Evolutionary conservation across 1,140 invertebrate species (phyloP), one percentile per base, ranked within the genome.

Genomic region (Whitmania pigra): DNA sequence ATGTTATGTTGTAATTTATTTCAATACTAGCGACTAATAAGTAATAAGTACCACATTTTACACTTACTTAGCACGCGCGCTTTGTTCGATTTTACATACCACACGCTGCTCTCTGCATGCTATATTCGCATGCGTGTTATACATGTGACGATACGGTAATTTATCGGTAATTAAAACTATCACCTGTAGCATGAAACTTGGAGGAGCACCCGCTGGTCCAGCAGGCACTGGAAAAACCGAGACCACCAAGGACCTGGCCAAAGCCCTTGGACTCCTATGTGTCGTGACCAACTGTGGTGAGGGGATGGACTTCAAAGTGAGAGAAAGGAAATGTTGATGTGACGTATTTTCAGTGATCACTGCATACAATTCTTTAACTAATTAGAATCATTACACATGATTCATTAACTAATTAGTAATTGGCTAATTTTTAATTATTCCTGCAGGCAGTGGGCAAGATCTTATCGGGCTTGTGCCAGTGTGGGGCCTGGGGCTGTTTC

Each of bases 211-310:
- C 0, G 89, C 90, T 18, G 83, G 81, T 22, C 81, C 82, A 36
- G 82, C 81, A 36, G 82, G 88, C 63, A 93, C 91, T 11, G 92
- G 92, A 25, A 95, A 95, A 83, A 94, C 92, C 0, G 92, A 94
- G 82, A 93, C 91, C 0, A 88, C 87, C 0, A 94, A 94, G 79
- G 91, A 94, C 84, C 82, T 94, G 66, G 92, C 91, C 0, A 93
- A 93, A 82, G 89, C 90, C 5, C 80, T 94, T 73, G 92, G 90
- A 4, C 81, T 93, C 17, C 82, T 94, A 0, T 94, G 90, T 78
- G 85, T 94, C 36, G 91, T 94, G 2, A 94, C 90, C 0, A 94
- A 94, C 81, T 94, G 93, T 80, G 90, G 90, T 0, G 91, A 94
- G 82, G 89, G 89, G 20, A 93, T 94, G 90, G 91, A 94, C 81